phyloP scores from a whole-genome alignment of 1,140 invertebrate species.

The Dendrolimus punctatus region DNA sequence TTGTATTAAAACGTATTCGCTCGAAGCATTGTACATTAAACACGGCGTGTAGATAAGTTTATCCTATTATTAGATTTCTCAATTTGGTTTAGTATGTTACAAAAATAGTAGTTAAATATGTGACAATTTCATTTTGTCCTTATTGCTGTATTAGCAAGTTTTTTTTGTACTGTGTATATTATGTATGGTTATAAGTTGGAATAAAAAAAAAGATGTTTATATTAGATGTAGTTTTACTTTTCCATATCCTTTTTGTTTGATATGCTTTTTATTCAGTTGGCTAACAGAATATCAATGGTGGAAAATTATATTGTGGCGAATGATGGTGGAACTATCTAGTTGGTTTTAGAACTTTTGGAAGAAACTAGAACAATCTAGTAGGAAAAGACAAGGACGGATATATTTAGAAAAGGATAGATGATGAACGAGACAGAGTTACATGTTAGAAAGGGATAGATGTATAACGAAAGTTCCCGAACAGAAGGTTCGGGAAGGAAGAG shows the following conservation, averaged over 20 bases:
- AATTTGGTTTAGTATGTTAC: conserved; percentile 64
- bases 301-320: too few relatives aligned
- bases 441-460: too few relatives aligned
- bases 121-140: conserved; percentile 69
- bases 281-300: background rate
- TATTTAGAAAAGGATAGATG: too few relatives aligned
- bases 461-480: too few relatives aligned
- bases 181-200: conserved; percentile 73
- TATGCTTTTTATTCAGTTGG: background rate
- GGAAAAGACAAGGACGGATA: too few relatives aligned
- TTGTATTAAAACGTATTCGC: conserved; percentile 68
- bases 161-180: conserved; percentile 74
- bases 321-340: too few relatives aligned
- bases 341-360: too few relatives aligned
- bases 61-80: conserved; percentile 67
- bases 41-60: conserved; percentile 69
- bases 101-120: conserved; percentile 57
- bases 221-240: conserved; percentile 53
- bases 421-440: too few relatives aligned
- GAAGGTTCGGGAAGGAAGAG: too few relatives aligned
- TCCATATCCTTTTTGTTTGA: background rate
- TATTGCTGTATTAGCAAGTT: conserved; percentile 70
- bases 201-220: conserved; percentile 74
- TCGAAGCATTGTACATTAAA: conserved; percentile 70
- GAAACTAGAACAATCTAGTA: too few relatives aligned